These are phyloP conservation scores for Prostheceraeus crozeri DNA, from an alignment of 2,888 invertebrate genomes.

Conservation along the genomic window DNA sequence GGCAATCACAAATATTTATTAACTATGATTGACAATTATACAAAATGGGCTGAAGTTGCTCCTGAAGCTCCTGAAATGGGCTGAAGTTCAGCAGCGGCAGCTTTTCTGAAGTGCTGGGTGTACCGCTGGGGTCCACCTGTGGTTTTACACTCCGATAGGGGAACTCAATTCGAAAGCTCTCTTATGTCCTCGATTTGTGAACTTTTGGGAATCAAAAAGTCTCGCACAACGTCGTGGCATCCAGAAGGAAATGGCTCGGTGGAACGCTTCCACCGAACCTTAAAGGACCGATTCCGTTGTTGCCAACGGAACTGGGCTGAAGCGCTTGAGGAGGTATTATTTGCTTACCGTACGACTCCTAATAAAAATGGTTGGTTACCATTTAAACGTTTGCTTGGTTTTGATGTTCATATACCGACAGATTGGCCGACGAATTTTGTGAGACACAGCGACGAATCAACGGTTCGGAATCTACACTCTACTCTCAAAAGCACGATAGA, in stretches of 20 bases:
- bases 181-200: conserved; percentile 12
- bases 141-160: conserved; percentile 19
- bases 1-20: not conserved
- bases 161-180: conserved; percentile 9
- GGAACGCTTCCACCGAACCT: conserved; percentile 2
- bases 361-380: not conserved
- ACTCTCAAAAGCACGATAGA: not conserved
- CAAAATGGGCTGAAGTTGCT: conserved; percentile 27
- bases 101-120: conserved; percentile 2
- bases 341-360: not conserved
- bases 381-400: conserved; percentile 1
- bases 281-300: too few species aligned
- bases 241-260: conserved; percentile 9
- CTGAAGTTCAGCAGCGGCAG: conserved; percentile 14
- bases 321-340: not conserved
- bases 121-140: conserved; percentile 21
- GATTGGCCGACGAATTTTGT: conserved; percentile 14
- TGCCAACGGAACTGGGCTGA: not conserved
- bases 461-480: not conserved
- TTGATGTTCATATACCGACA: conserved; percentile 7
- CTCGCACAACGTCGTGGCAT: not conserved
- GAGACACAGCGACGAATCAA: not conserved
- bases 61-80: not conserved
- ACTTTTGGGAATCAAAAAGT: conserved; percentile 13
- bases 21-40: conserved; percentile 1